Conservation (phyloP, 2,797 vertebrate species). For the Sphaeramia orbicularis region DNA sequence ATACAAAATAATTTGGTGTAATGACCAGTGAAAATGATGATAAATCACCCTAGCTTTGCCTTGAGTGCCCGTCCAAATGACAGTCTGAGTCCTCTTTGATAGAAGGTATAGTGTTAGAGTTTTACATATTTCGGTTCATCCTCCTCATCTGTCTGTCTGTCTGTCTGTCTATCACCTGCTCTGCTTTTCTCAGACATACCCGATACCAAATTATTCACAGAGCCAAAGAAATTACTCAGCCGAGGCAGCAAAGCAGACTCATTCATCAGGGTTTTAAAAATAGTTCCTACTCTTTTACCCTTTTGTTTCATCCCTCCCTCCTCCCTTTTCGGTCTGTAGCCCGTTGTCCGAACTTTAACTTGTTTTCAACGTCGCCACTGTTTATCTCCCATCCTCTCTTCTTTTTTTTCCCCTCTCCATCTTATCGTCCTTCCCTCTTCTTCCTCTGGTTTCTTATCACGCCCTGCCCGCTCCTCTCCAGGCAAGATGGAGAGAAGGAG, state of each 20-base stretch:
- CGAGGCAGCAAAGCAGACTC: conserved; percentile 58
- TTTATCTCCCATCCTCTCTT: conserved; percentile 57
- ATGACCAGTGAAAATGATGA: conserved; percentile 54
- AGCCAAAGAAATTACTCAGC: conserved; percentile 51
- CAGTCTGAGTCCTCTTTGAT: background rate
- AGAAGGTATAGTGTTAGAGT: conserved; percentile 18
- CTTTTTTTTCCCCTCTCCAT: conserved; percentile 45
- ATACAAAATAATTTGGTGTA: conserved; percentile 58
- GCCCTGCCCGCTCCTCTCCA: conserved; percentile 55
- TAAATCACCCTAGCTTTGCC: conserved; percentile 35
- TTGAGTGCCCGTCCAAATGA: conserved; percentile 34
- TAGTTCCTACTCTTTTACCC: conserved; percentile 46
- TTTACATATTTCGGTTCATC: conserved; percentile 49
- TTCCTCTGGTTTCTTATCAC: conserved; percentile 61
- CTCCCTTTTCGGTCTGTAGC: background rate
- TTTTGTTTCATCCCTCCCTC: background rate
- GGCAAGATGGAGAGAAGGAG: conserved; percentile 58
- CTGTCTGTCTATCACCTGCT: conserved; percentile 57
- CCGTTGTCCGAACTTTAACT: conserved; percentile 48
- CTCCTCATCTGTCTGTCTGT: conserved; percentile 40
- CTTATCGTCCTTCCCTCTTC: conserved; percentile 36
- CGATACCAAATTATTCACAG: conserved; percentile 57
- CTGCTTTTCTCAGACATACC: conserved; percentile 31
- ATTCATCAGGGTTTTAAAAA: conserved; percentile 64
- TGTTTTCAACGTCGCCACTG: conserved; percentile 32